phyloP scores from a whole-genome alignment of 2,113 vertebrate genomes.

The Orthonyx spaldingii region DNA sequence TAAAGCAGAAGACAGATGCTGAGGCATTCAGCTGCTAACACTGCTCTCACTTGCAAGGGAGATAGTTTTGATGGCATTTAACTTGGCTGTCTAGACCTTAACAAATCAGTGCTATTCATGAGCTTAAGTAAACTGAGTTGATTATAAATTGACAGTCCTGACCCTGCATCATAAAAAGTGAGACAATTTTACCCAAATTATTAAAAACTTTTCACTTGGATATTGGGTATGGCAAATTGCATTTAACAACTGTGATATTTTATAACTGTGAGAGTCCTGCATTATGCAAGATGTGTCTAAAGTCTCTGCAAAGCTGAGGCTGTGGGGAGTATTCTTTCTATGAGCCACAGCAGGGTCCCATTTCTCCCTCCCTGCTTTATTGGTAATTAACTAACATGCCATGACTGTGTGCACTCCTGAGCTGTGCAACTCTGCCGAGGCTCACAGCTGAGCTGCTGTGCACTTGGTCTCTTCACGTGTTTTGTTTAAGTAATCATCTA shows the following conservation, averaged over 20 bases:
- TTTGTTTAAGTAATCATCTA: background rate
- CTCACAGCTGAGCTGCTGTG: background rate
- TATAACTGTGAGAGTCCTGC: background rate
- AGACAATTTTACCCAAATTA: conserved; percentile 5
- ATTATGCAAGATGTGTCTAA: background rate
- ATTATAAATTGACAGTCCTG: conserved; percentile 36
- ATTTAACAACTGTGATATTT: background rate
- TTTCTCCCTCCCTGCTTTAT: conserved; percentile 20
- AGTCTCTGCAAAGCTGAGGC: background rate
- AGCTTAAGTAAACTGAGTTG: conserved; percentile 27
- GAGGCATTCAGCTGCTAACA: background rate
- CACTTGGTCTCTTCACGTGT: background rate
- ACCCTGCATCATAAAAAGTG: background rate
- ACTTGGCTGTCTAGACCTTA: conserved; percentile 1
- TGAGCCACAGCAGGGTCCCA: background rate
- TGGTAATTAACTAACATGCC: background rate
- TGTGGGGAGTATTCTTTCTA: background rate
- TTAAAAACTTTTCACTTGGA: conserved; percentile 1
- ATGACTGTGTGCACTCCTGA: background rate
- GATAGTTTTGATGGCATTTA: conserved; percentile 15
- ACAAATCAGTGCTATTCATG: conserved; percentile 16
- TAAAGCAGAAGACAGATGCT: background rate
- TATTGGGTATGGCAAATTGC: background rate
- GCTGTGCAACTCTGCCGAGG: background rate
- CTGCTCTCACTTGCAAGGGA: background rate